These are phyloP conservation scores for Zelleria hepariella DNA, from an alignment of 2,888 invertebrate species.

Conservation along the genomic window DNA sequence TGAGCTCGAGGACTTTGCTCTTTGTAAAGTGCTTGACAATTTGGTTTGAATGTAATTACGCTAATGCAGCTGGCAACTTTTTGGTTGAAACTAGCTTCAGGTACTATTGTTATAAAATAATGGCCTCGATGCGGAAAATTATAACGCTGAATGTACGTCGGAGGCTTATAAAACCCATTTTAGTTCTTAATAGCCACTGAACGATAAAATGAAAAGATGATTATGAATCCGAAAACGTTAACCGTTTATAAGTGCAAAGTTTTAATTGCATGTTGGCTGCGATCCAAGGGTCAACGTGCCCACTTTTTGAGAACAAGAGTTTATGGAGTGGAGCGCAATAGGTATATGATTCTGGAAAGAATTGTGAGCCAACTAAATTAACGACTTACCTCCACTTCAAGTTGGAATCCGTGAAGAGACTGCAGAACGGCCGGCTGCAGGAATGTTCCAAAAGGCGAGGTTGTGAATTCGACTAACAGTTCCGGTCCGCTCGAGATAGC, in stretches of 20 bases:
- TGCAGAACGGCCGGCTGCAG: conserved; percentile 83
- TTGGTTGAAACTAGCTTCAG: neutral
- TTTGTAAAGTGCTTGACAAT: neutral
- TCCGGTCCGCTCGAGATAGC: conserved; percentile 91
- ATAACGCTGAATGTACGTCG: neutral
- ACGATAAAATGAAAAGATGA: neutral
- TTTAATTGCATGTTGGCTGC: conserved; percentile 10
- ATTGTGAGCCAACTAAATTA: neutral
- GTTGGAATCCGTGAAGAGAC: conserved; percentile 89
- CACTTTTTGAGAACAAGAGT: neutral
- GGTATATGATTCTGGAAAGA: neutral
- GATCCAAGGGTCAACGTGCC: conserved; percentile 1
- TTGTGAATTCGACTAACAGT: conserved; percentile 89
- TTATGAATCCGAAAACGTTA: neutral
- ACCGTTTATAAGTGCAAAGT: neutral
- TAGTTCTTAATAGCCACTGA: neutral
- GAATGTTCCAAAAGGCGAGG: conserved; percentile 91
- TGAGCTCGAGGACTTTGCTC: neutral
- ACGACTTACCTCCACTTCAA: conserved; percentile 78
- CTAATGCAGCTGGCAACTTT: neutral
- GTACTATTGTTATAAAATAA: neutral
- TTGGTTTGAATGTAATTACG: neutral
- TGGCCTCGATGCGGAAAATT: neutral
- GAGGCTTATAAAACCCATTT: neutral
- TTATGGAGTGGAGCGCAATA: neutral